Conservation (phyloP, 2,113 vertebrate species). For the Tetrao urogallus region DNA sequence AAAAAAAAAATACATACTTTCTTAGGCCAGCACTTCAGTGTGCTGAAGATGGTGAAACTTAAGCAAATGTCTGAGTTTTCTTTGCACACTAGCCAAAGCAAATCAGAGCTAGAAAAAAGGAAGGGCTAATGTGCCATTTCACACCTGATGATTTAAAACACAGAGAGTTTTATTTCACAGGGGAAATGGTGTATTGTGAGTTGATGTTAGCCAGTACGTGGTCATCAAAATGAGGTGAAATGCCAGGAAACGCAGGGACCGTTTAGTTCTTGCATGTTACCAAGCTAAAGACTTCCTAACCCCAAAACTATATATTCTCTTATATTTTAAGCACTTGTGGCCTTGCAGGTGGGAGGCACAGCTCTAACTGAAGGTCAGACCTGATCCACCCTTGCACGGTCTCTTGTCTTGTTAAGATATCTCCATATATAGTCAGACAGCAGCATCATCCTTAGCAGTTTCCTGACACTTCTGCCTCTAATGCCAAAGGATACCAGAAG, state of each 20-base stretch:
- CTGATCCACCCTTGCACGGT: background rate
- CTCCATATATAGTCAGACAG: background rate
- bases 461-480: conserved; percentile 30
- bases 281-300: background rate
- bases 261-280: background rate
- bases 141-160: background rate
- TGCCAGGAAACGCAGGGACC: background rate
- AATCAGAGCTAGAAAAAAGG: conserved; percentile 35
- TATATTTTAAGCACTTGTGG: background rate
- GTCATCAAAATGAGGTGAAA: background rate
- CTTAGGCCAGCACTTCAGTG: background rate
- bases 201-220: background rate
- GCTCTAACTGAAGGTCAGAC: background rate
- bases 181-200: background rate
- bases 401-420: conserved; percentile 34
- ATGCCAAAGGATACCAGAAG: background rate
- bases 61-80: conserved; percentile 51
- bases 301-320: background rate
- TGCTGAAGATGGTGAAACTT: conserved; percentile 29
- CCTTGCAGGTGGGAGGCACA: background rate
- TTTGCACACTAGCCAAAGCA: conserved; percentile 33
- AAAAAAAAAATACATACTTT: background rate
- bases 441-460: conserved; percentile 11
- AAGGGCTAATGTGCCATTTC: background rate
- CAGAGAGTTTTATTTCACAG: conserved; percentile 18